phyloP scores from a whole-genome alignment of 2,797 vertebrate genomes.

The Sphenodon punctatus region DNA sequence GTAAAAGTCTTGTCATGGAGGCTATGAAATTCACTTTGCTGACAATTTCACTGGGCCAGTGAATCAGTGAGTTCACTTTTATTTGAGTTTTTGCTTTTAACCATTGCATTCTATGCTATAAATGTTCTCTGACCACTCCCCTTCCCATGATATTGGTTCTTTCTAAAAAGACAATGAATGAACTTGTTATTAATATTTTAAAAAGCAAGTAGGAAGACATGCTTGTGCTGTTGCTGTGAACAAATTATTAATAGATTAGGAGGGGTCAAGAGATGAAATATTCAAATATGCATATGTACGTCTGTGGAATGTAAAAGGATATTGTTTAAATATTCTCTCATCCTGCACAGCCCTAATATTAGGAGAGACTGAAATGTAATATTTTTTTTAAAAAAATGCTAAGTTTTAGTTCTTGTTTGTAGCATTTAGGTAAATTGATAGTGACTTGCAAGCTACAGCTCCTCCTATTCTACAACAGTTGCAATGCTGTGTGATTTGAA shows the following conservation, averaged over 20 bases:
- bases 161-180: neutral
- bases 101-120: neutral
- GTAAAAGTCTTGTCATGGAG: too few species aligned
- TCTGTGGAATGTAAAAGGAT: neutral
- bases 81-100: neutral
- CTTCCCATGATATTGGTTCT: neutral
- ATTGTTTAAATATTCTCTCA: neutral
- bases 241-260: neutral
- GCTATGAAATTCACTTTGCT: neutral
- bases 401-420: neutral
- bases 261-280: neutral
- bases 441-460: neutral
- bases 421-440: neutral
- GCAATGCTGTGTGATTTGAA: neutral
- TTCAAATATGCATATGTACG: neutral
- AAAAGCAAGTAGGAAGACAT: neutral
- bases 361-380: rapidly evolving
- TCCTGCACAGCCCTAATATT: neutral
- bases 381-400: neutral
- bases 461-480: rapidly evolving
- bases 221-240: neutral
- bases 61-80: neutral
- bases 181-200: neutral
- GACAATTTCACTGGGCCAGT: neutral
- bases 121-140: neutral